phyloP scores from a whole-genome alignment of 2,888 invertebrate genomes.

The Noctua comes region DNA sequence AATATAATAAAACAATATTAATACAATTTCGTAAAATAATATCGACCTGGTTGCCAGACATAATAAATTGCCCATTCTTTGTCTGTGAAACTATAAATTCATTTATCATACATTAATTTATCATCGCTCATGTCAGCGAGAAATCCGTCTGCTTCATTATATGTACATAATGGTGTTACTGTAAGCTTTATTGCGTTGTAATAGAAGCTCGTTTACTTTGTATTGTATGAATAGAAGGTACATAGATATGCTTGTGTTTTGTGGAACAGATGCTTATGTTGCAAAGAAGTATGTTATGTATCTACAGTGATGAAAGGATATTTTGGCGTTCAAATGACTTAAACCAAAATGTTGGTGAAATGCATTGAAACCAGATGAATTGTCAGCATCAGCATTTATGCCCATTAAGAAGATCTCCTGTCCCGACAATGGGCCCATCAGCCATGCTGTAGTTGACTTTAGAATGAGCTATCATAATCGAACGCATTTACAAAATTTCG shows the following conservation, averaged over 20 bases:
- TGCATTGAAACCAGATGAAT: too few relatives aligned
- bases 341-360: too few relatives aligned
- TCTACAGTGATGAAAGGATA: too few relatives aligned
- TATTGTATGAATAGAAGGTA: neutral
- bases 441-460: too few relatives aligned
- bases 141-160: constrained; percentile 59
- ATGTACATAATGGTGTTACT: constrained; percentile 29
- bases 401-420: too few relatives aligned
- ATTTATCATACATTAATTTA: constrained; percentile 68
- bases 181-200: constrained; percentile 32
- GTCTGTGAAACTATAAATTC: constrained; percentile 60
- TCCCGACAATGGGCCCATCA: too few relatives aligned
- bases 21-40: constrained; percentile 53
- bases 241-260: constrained; percentile 5
- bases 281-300: constrained; percentile 7
- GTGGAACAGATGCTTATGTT: constrained; percentile 26
- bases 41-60: constrained; percentile 57
- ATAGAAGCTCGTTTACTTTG: constrained; percentile 48
- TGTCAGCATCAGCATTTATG: too few relatives aligned
- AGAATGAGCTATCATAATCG: too few relatives aligned
- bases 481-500: too few relatives aligned
- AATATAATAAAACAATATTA: constrained; percentile 50
- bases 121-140: constrained; percentile 64
- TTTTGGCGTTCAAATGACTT: too few relatives aligned
- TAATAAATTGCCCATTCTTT: constrained; percentile 65